These are phyloP conservation scores for Pseudopleuronectes americanus DNA, from an alignment of 2,797 vertebrate species.

Conservation along the genomic window DNA sequence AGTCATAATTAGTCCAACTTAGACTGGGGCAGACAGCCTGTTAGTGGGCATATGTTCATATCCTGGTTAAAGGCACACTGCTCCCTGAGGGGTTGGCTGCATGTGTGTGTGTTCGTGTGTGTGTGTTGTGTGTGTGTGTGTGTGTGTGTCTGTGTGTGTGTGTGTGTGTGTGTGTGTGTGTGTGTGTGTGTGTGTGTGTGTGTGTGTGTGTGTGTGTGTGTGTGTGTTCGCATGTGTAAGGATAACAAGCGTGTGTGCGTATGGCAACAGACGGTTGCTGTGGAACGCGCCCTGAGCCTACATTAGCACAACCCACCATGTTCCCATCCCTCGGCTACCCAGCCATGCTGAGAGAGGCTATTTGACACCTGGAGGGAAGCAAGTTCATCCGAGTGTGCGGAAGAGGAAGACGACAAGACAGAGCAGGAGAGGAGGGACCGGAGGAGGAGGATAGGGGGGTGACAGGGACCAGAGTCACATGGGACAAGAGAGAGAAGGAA, in stretches of 20 bases:
- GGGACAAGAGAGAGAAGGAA: constrained; percentile 20
- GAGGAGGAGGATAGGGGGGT: neutral
- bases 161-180: constrained; percentile 8
- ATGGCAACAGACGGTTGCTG: constrained; percentile 60
- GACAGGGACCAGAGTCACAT: constrained; percentile 28
- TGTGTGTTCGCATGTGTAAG: constrained; percentile 16
- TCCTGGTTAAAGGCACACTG: constrained; percentile 70
- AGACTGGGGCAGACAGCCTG: constrained; percentile 66
- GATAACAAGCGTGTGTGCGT: constrained; percentile 59
- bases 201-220: neutral
- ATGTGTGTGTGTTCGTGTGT: constrained; percentile 17
- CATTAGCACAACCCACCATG: constrained; percentile 67
- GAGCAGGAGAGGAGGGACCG: constrained; percentile 10
- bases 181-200: constrained; percentile 23
- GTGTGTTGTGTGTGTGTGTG: constrained; percentile 3
- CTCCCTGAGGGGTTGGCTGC: constrained; percentile 57
- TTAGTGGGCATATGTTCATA: constrained; percentile 76
- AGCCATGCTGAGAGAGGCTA: constrained; percentile 48
- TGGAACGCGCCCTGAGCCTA: constrained; percentile 56
- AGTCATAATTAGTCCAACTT: constrained; percentile 76
- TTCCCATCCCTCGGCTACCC: constrained; percentile 41
- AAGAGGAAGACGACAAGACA: constrained; percentile 45
- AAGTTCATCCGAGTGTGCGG: constrained; percentile 50
- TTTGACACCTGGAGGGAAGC: constrained; percentile 52
- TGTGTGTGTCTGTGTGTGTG: constrained; percentile 38